phyloP scores from a whole-genome alignment of 1,140 invertebrate genomes.

The Meloidogyne exigua region DNA sequence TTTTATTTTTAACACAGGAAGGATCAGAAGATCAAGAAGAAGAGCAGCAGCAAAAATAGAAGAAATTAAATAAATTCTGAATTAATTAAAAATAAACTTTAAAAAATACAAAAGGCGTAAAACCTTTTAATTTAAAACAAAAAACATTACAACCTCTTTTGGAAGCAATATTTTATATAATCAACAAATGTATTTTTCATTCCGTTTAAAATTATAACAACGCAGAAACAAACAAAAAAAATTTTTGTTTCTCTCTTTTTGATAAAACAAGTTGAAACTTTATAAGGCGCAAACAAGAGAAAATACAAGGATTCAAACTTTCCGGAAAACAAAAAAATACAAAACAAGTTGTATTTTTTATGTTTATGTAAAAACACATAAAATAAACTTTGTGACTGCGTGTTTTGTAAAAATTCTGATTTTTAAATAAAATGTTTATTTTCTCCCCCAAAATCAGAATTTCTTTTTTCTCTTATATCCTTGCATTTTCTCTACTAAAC shows the following conservation, averaged over 20 bases:
- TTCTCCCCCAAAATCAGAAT: no score
- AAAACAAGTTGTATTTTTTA: no score
- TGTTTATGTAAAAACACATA: no score
- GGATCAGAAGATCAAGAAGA: not conserved
- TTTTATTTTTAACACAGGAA: not conserved
- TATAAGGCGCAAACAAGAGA: not conserved
- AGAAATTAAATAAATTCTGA: not conserved
- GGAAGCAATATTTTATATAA: not conserved
- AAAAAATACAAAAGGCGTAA: no score
- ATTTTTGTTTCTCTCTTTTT: not conserved
- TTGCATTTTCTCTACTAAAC: no score
- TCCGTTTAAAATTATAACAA: not conserved
- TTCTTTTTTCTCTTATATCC: no score
- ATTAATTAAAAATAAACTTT: not conserved
- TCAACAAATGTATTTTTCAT: not conserved
- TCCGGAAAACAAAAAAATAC: not conserved
- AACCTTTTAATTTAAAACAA: not conserved
- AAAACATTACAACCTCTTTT: not conserved
- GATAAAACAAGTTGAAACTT: no score
- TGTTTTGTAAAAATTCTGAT: no score
- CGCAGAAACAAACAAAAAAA: not conserved
- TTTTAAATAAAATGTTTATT: no score
- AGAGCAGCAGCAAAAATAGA: not conserved
- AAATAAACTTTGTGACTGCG: no score
- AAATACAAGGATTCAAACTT: not conserved